Evolutionary conservation across 2,113 vertebrate genomes (phyloP).

Genomic region (Indicator maculatus): DNA sequence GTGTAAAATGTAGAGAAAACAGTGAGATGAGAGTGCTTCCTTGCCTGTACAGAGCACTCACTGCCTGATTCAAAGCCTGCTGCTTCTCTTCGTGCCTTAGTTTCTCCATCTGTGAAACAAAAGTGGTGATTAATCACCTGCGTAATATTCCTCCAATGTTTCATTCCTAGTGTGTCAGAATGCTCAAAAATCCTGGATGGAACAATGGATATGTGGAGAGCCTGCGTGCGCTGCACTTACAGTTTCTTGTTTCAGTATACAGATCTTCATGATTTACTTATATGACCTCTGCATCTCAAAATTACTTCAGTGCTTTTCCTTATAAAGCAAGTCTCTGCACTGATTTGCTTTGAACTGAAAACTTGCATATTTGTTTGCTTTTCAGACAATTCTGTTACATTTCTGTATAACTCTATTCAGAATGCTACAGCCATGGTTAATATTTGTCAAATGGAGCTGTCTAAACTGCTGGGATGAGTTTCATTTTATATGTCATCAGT

Average conservation of each 20-base stretch:
- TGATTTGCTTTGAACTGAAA: not conserved
- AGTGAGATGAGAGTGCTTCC: not conserved
- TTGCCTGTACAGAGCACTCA: fast-evolving
- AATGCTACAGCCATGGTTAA: conserved; percentile 69
- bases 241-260: not conserved
- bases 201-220: not conserved
- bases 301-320: not conserved
- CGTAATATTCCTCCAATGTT: not conserved
- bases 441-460: conserved; percentile 74
- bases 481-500: conserved; percentile 74
- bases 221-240: fast-evolving
- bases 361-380: conserved; percentile 34
- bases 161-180: not conserved
- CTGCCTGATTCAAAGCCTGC: fast-evolving
- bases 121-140: not conserved
- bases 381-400: not conserved
- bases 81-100: not conserved
- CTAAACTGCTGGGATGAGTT: conserved; percentile 73
- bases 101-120: not conserved
- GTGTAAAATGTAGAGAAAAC: too few species aligned
- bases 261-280: not conserved
- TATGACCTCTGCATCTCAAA: not conserved
- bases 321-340: not conserved
- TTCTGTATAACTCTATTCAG: conserved; percentile 14
- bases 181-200: not conserved